phyloP scores from a whole-genome alignment of 1,140 invertebrate species.

The Drosophila hydei region DNA sequence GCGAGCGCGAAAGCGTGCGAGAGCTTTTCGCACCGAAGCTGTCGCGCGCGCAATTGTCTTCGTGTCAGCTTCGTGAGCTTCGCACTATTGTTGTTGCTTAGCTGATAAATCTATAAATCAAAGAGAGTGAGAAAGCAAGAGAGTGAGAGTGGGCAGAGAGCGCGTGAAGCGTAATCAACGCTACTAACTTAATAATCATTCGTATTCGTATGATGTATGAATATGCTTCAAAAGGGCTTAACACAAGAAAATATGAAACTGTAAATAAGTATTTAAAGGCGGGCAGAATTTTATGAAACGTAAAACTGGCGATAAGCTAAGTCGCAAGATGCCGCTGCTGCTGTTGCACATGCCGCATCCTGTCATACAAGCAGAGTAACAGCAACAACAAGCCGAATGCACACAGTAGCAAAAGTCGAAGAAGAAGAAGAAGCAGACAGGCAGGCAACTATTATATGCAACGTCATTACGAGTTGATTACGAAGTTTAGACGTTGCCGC shows the following conservation, averaged over 20 bases:
- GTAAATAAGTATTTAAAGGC: conserved; percentile 55
- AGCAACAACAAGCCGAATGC: conserved; percentile 11
- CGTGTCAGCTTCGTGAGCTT: conserved; percentile 36
- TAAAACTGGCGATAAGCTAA: conserved; percentile 77
- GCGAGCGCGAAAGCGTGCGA: conserved; percentile 13
- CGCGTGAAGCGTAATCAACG: conserved; percentile 4
- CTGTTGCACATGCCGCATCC: conserved; percentile 31
- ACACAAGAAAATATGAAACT: conserved; percentile 27
- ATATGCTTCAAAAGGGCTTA: background rate
- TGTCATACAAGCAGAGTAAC: conserved; percentile 36
- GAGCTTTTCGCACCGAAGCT: conserved; percentile 29
- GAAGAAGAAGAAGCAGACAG: conserved; percentile 31
- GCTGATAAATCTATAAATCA: conserved; percentile 28
- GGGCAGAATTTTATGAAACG: conserved; percentile 82
- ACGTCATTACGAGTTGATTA: conserved; percentile 81
- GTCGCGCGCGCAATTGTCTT: conserved; percentile 40
- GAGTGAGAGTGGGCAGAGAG: background rate
- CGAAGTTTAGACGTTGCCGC: conserved; percentile 71
- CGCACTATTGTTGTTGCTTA: conserved; percentile 22
- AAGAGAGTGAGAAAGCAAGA: conserved; percentile 10
- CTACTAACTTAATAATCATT: conserved; percentile 23
- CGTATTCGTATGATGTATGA: conserved; percentile 10
- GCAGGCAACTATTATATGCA: conserved; percentile 71
- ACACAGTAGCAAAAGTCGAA: conserved; percentile 25
- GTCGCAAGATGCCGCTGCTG: conserved; percentile 21